Percentiles rank a stretch among this genome's conserved stretches.
Evolutionary conservation across 2,113 vertebrate genomes (phyloP).

Genomic region (Galeopterus variegatus): DNA sequence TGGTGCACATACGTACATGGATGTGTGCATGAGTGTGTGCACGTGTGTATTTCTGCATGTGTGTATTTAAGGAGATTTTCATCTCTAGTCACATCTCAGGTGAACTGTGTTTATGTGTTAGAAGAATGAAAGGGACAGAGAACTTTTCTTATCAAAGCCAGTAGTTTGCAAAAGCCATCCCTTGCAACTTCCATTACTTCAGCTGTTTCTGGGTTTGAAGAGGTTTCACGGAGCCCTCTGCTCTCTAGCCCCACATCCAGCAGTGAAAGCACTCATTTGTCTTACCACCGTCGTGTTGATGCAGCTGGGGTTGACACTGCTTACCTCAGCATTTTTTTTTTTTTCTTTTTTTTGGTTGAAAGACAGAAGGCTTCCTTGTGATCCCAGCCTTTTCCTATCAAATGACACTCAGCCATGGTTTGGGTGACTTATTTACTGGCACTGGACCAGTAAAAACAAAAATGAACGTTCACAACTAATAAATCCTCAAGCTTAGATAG

Average conservation of each 20-base stretch:
- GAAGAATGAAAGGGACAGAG: constrained; percentile 69
- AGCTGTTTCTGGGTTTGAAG: constrained; percentile 85
- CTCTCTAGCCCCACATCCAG: constrained; percentile 86
- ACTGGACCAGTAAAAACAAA: constrained; percentile 90
- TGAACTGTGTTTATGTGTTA: constrained; percentile 68
- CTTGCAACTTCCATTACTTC: constrained; percentile 85
- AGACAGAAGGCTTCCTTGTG: constrained; percentile 92
- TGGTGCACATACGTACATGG: no score
- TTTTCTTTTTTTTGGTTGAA: constrained; percentile 83
- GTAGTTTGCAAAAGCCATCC: constrained; percentile 73
- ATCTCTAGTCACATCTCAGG: constrained; percentile 76
- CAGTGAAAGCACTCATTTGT: constrained; percentile 91
- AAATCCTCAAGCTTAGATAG: constrained; percentile 88
- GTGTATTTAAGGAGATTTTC: constrained; percentile 72
- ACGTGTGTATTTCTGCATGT: not conserved
- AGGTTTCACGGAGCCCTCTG: constrained; percentile 83
- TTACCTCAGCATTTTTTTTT: constrained; percentile 90
- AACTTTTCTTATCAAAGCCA: constrained; percentile 82
- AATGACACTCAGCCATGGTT: constrained; percentile 91
- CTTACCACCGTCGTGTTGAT: constrained; percentile 90
- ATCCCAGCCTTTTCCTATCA: constrained; percentile 92
- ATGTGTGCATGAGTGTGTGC: no score
- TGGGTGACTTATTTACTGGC: constrained; percentile 92
- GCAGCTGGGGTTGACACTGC: constrained; percentile 91
- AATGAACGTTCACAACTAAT: constrained; percentile 90